Evolutionary conservation across 1,140 invertebrate species (phyloP), one percentile per base, ranked within the genome.

Genomic region (Diplogasteroides magnus): DNA sequence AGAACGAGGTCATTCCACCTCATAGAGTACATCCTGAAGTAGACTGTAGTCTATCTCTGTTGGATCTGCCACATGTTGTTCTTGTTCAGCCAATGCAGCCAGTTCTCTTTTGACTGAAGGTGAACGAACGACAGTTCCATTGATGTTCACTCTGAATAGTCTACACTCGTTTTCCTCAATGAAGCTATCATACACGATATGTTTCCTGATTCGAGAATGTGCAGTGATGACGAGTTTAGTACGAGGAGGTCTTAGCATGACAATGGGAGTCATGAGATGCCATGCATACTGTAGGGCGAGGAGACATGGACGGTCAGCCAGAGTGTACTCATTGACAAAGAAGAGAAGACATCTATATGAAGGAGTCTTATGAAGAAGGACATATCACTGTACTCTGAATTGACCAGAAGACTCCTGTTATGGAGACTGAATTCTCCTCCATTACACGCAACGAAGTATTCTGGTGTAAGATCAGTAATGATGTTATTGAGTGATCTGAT

Each of bases 271-370:
- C 27, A 31, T 73, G n/a, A 75, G 37, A 13, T 75, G 64, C 74
- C 74, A 75, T n/a, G 74, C 74, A 64, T 74, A 74, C 32, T 75
- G 74, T 48, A 75, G 61, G 15, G 74, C 70, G 15, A 75, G 72
- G 14, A 75, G 73, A 37, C 74, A 75, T 23, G 67, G 63, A 1
- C n/a, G n/a, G 59, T 75, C 68, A 31, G 63, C 67, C 23, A 75
- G 67, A 15, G 74, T 75, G 32, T 69, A 76, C 31, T 75, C 74
- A 48, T 75, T 75, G 48, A 75, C 67, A 55, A 75, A 75, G 56
- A 75, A 75, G 3, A 75, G 19, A 69, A n/a, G 0, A 61, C 67
- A 64, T 75, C 73, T 19, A 72, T 11, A 48, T 19, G 6, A 48
- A 48, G 37, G 37, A 19, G 19, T 48, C 6, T 48, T n/a, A n/a